Evolutionary conservation across 2,888 invertebrate genomes (phyloP).

Genomic region (Habrosyne pyritoides): DNA sequence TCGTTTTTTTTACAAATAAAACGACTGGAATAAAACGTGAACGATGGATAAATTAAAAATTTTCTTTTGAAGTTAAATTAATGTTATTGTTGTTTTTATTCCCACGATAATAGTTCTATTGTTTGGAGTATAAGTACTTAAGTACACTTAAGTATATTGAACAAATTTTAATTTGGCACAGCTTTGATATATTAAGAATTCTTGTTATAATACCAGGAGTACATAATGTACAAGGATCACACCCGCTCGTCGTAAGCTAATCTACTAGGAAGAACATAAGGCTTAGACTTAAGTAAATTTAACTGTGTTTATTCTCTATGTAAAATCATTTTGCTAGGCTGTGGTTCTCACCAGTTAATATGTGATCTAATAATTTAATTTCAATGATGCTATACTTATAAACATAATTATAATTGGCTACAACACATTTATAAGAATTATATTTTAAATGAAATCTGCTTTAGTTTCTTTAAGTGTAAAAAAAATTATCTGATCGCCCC

Average conservation of each 20-base stretch:
- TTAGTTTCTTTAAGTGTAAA: constrained; percentile 7
- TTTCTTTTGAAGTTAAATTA: not conserved
- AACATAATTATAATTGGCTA: no score
- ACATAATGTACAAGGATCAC: constrained; percentile 7
- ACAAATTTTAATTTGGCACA: no score
- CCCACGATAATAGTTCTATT: no score
- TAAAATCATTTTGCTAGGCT: no score
- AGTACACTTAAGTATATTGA: no score
- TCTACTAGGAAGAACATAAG: not conserved
- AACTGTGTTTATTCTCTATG: not conserved
- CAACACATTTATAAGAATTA: no score
- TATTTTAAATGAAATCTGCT: no score
- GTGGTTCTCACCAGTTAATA: no score
- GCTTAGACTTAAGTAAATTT: not conserved
- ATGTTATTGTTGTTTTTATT: not conserved
- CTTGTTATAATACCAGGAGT: not conserved
- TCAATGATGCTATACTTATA: no score
- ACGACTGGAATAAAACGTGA: not conserved
- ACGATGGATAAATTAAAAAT: not conserved
- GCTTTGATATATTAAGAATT: not conserved
- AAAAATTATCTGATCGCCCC: constrained; percentile 14
- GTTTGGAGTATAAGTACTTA: no score
- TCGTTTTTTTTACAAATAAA: constrained; percentile 15
- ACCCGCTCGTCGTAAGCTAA: not conserved
- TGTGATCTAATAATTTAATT: no score